Evolutionary conservation across 2,113 vertebrate genomes (phyloP).

Genomic region (Chrysochloris asiatica): DNA sequence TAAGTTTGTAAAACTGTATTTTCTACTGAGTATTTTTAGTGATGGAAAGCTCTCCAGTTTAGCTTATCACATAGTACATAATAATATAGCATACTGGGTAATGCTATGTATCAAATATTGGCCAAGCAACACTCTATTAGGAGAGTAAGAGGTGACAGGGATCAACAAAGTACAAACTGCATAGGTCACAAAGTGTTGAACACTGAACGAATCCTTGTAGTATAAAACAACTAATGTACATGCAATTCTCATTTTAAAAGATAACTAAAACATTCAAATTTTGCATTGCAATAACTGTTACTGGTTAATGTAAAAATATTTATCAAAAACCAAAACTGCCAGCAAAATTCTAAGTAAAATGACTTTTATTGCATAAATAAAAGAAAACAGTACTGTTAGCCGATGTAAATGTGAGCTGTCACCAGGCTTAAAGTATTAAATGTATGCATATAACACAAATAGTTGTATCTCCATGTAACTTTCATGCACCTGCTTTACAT

Average conservation of each 20-base stretch:
- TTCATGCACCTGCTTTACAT: neutral
- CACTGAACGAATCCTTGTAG: neutral
- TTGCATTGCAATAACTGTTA: neutral
- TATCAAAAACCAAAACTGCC: neutral
- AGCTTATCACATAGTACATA: neutral
- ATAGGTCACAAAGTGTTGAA: neutral
- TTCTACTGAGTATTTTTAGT: conserved; percentile 17
- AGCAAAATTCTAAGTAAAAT: conserved; percentile 50
- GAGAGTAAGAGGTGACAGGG: neutral
- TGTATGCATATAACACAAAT: neutral
- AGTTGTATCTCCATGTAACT: neutral
- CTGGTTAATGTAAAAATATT: conserved; percentile 15
- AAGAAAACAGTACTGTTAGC: conserved; percentile 40
- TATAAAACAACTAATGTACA: neutral
- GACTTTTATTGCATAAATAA: conserved; percentile 74
- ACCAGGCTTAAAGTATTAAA: neutral
- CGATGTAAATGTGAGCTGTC: neutral
- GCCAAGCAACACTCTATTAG: neutral
- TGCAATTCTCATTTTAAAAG: neutral
- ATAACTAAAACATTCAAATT: neutral
- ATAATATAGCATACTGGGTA: too few relatives aligned
- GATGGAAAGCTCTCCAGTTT: conserved; percentile 15
- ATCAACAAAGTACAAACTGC: neutral
- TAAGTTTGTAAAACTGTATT: conserved; percentile 59
- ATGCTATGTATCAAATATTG: neutral